Evolutionary conservation across 2,888 invertebrate species (phyloP).

Genomic region (Eupithecia subumbrata): DNA sequence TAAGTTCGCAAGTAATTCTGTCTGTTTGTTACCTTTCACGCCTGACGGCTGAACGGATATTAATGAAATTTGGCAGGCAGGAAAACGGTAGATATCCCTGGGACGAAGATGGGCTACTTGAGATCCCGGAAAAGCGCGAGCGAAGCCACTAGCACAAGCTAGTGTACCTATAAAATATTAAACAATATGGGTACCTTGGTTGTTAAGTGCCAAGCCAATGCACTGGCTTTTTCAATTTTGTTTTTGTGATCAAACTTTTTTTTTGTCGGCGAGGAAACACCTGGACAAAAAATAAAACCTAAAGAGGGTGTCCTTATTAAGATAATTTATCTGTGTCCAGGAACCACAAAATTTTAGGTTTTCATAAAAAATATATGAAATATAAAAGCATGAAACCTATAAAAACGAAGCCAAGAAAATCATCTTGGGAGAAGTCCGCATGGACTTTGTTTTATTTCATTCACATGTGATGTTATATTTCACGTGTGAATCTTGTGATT

Average conservation of each 20-base stretch:
- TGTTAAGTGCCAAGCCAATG: neutral
- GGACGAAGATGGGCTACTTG: no score
- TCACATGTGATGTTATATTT: neutral
- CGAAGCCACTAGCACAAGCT: no score
- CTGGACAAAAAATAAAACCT: conserved; percentile 1
- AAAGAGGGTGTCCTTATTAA: neutral
- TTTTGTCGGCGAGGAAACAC: no score
- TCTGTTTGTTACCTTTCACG: no score
- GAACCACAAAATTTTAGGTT: neutral
- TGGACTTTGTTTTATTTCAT: neutral
- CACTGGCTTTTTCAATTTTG: neutral
- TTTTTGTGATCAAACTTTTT: neutral
- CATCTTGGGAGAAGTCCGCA: neutral
- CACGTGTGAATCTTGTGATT: neutral
- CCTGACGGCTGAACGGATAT: no score
- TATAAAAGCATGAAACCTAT: neutral
- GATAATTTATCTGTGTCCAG: neutral
- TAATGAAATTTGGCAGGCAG: no score
- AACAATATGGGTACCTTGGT: no score
- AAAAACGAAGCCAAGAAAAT: neutral
- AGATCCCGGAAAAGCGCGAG: no score
- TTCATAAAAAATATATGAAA: neutral
- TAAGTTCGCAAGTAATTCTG: no score
- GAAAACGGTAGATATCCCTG: no score
- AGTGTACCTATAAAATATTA: no score